Base-by-base conservation (phyloP, 2,888 invertebrate genomes). In the Sisyra nigra region DNA sequence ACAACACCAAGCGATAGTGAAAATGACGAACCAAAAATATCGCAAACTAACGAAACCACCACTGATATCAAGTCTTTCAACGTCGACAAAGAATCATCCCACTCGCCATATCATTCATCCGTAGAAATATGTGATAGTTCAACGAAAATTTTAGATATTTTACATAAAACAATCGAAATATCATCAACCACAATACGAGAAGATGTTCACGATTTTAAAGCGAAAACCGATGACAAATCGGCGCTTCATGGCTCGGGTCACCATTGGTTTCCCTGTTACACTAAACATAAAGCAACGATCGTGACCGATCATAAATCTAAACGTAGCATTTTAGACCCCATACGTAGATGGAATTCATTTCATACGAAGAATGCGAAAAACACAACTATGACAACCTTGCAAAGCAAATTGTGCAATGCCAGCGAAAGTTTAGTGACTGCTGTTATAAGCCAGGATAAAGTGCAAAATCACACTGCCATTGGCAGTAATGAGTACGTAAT, bases 311-410 rank as follows among this genome's bases (percentile, higher is more conserved):
- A 14, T n/a, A 41, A 41, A 41, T 13, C 13, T 13, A 41, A 41
- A 32, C 41, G 31, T 10, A 32, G 41, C 10, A 17, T 41, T 15
- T 32, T 41, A 14, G 41, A 41, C 31, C 41, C 46, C 32, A 45
- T 45, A 40, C 42, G 48, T 32, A 48, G 51, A 40, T 51, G 52
- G 49, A 48, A 51, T 47, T 50, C 50, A 39, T 50, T 51, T 42
- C 50, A 50, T 48, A 45, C 50, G 10, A 48, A 48, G 15, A 48
- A 48, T 30, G 48, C 49, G 18, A 50, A 51, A 50, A 41, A 41
- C 32, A 30, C 15, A 14, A 14, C 41, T 10, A 32, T 32, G 14
- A 17, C 31, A 14, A 41, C 14, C 18, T 41, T 41, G 14, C 41
- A 41, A n/a, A 14, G 31, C n/a, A 41, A 41, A 31, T 15, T 41